These are phyloP conservation scores for Sardina pilchardus DNA, from an alignment of 2,113 vertebrate species.

Conservation along the genomic window DNA sequence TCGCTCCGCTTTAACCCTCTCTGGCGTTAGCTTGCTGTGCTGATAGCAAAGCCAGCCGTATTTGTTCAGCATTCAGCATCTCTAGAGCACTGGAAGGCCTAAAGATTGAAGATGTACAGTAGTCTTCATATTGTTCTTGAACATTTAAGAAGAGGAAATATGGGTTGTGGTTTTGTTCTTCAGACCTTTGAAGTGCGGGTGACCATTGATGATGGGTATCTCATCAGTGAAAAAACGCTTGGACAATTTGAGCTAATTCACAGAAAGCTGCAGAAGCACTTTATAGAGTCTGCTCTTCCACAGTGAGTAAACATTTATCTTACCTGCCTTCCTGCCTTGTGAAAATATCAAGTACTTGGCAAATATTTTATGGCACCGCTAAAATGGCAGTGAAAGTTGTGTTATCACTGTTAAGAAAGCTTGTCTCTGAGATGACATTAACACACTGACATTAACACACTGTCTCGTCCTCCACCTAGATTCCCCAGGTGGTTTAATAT, in stretches of 20 bases:
- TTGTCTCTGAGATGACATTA: neutral
- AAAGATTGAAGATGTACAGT: no score
- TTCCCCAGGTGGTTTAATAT: slow-evolving; percentile 77
- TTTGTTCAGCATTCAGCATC: neutral
- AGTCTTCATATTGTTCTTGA: no score
- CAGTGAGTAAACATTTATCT: slow-evolving; percentile 71
- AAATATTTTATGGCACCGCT: neutral
- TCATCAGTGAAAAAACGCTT: slow-evolving; percentile 76
- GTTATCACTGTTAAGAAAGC: neutral
- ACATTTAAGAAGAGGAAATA: neutral
- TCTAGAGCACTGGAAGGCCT: neutral
- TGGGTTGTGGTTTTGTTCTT: slow-evolving; percentile 23
- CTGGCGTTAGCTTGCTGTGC: no score
- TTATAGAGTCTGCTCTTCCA: slow-evolving; percentile 74
- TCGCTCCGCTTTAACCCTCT: neutral
- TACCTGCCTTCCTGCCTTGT: neutral
- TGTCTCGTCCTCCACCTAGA: slow-evolving; percentile 59
- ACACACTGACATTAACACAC: neutral
- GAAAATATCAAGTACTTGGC: neutral
- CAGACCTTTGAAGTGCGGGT: slow-evolving; percentile 79
- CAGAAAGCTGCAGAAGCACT: slow-evolving; percentile 78
- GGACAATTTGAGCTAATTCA: slow-evolving; percentile 79
- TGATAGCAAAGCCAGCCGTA: neutral
- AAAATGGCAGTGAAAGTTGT: neutral
- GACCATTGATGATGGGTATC: slow-evolving; percentile 67